A percentile compares a stretch with the other conserved stretches of the same genome.
phyloP scores from a whole-genome alignment of 2,113 vertebrate species.

The Triplophysa tibetana region DNA sequence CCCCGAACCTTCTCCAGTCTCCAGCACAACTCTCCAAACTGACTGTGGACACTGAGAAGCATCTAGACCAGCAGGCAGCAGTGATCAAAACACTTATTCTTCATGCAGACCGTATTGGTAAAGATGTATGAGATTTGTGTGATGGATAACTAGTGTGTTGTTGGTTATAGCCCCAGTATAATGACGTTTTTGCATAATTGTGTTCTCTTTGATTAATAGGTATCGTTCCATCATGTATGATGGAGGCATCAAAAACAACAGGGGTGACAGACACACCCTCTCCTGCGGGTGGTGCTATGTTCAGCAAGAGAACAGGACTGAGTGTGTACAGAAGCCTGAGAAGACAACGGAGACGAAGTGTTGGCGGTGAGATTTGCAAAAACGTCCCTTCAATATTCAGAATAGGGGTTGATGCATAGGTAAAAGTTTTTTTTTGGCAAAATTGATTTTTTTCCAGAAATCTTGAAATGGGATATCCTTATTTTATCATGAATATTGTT shows the following conservation, averaged over 20 bases:
- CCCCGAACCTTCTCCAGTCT: constrained; percentile 66
- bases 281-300: constrained; percentile 42
- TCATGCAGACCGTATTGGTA: constrained; percentile 64
- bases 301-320: constrained; percentile 48
- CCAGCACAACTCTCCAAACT: constrained; percentile 42
- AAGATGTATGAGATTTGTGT: not conserved
- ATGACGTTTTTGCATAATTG: not conserved
- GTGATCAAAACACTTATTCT: constrained; percentile 62
- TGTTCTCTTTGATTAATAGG: constrained; percentile 35
- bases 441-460: too few species aligned
- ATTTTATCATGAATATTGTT: too few species aligned
- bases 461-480: too few species aligned
- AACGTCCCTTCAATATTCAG: too few species aligned
- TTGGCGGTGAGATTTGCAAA: constrained; percentile 52
- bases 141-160: not conserved
- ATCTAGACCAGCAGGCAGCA: constrained; percentile 58
- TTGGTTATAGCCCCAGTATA: not conserved
- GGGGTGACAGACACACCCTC: constrained; percentile 9
- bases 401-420: too few species aligned
- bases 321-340: constrained; percentile 56
- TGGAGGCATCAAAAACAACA: constrained; percentile 21
- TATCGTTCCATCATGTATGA: constrained; percentile 42
- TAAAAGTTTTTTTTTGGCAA: too few species aligned
- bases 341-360: constrained; percentile 56
- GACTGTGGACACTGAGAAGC: constrained; percentile 52